Percentiles rank a stretch among this genome's conserved stretches.
These are phyloP conservation scores for Hyperopisus bebe DNA, from an alignment of 2,113 vertebrate species.

Conservation along the genomic window DNA sequence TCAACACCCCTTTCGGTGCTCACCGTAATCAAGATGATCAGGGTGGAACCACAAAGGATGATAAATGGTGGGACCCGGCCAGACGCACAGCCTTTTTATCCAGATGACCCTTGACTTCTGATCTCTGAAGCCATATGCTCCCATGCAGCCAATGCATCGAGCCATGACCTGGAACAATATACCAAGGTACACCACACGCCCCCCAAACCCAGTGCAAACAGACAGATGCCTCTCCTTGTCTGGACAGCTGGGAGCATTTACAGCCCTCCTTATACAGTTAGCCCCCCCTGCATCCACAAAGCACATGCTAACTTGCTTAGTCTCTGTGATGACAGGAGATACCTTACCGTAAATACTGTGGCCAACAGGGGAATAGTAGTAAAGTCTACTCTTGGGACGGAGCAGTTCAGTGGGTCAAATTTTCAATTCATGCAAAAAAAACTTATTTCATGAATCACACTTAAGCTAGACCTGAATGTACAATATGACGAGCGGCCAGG, in stretches of 20 bases:
- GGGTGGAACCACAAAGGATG: neutral
- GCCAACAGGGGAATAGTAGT: neutral
- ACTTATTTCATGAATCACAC: neutral
- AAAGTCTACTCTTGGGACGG: neutral
- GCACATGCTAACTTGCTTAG: neutral
- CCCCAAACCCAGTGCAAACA: neutral
- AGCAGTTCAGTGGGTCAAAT: neutral
- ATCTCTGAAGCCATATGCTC: neutral
- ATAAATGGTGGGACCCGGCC: neutral
- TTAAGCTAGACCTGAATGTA: neutral
- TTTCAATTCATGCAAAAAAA: neutral
- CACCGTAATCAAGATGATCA: neutral
- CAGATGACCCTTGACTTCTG: neutral
- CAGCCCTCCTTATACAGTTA: neutral
- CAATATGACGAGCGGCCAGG: neutral
- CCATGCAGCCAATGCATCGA: neutral
- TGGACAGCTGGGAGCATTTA: neutral
- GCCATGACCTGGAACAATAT: neutral
- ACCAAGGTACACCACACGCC: neutral
- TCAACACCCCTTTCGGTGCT: neutral
- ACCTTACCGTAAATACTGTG: neutral
- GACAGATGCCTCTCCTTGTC: neutral
- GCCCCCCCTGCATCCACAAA: neutral
- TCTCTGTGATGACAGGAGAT: neutral
- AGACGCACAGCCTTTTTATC: neutral